phyloP scores from a whole-genome alignment of 1,140 invertebrate genomes.

The Lasioglossum baleicum region DNA sequence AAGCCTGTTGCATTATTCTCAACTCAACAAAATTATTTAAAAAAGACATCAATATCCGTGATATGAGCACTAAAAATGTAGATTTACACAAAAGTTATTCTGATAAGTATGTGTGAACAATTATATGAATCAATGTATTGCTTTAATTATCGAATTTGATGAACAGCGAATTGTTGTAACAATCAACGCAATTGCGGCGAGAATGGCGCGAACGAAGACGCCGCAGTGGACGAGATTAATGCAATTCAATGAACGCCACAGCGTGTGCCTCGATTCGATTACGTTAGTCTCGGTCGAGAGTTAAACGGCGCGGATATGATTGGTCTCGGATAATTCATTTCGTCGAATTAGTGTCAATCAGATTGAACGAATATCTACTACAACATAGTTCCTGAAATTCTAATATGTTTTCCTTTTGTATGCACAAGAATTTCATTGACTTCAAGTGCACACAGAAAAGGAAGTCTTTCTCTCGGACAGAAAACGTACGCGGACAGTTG shows the following conservation, averaged over 20 bases:
- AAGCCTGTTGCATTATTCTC: too few species aligned
- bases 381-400: too few species aligned
- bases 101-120: too few species aligned
- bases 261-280: conserved; percentile 64
- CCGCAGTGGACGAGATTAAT: conserved; percentile 47
- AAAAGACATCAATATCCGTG: too few species aligned
- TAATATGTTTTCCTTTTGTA: too few species aligned
- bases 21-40: too few species aligned
- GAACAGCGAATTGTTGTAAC: not conserved
- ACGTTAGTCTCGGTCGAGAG: conserved; percentile 52
- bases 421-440: too few species aligned
- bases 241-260: conserved; percentile 57
- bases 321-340: conserved; percentile 22
- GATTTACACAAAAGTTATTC: too few species aligned
- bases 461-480: conserved; percentile 6
- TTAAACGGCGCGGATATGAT: conserved; percentile 31
- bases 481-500: conserved; percentile 33
- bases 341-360: not conserved
- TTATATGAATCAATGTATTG: too few species aligned
- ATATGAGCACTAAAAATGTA: too few species aligned
- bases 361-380: not conserved
- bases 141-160: too few species aligned
- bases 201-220: conserved; percentile 8
- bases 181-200: not conserved
- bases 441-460: not conserved